Evolutionary conservation across 35 echinoderm and acorn worm genomes (phyloP), one percentile per base, ranked within the genome.

Genomic region (Amphiura filiformis): DNA sequence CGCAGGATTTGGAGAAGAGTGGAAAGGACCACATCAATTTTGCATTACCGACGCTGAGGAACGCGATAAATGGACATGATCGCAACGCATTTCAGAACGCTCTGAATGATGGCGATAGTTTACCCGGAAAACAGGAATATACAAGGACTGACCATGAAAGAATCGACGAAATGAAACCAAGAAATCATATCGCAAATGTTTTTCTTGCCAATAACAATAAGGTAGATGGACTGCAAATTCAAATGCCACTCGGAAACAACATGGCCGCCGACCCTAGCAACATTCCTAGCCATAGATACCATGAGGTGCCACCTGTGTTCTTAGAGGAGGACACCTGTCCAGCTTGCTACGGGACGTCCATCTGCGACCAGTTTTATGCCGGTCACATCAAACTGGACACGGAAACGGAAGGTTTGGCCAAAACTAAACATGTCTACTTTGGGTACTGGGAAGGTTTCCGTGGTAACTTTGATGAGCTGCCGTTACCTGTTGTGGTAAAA

Each of bases 301-400:
- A 52, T 31, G 52, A 56, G 41, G 81, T 83, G 30, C n/a, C 47
- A 13, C 80, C 88, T 1, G 82, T 65, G 11, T 41, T 84, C 36
- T 80, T 90, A 36, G 56, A 90, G 34, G 80, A 84, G 33, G 88
- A 84, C 49, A 77, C 20, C 39, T 90, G 88, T 57, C 88, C 88
- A 18, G 82, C 65, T 22, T 90, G 88, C 81, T 90, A 84, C 23
- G 88, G 88, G 57, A 84, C 88, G 18, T 41, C 61, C 11, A 61
- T 76, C 30, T 90, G 88, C 47, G 88, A 90, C 41, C 81, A 90
- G 41, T 84, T 90, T 44, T 83, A 90, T 28, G 70, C 76, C 1
- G 88, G 88, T 4, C 82, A 90, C 38, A 90, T 90, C 39, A 84
- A 80, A 2, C 57, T 90, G 37, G 52, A 90, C 34, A 70, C 82